These are phyloP conservation scores for Xanthorhoe designata DNA, from an alignment of 2,888 invertebrate genomes.

Conservation along the genomic window DNA sequence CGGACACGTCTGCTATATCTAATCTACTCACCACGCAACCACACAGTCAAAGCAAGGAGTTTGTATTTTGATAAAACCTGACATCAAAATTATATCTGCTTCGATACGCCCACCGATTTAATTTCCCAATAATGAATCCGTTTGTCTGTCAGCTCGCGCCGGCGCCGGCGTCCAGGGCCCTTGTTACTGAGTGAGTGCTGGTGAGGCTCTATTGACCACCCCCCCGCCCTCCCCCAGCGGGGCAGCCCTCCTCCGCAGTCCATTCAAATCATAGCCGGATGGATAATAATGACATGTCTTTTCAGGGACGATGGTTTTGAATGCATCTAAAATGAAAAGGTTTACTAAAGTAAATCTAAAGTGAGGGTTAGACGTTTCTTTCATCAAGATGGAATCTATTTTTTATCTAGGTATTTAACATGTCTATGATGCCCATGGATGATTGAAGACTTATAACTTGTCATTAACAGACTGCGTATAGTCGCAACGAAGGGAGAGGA, in stretches of 20 bases:
- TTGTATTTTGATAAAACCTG: too few species aligned
- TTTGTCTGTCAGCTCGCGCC: conserved; percentile 39
- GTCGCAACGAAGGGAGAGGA: too few species aligned
- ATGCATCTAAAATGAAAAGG: background rate
- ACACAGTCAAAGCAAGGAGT: too few species aligned
- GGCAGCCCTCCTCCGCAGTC: conserved; percentile 14
- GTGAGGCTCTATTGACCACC: conserved; percentile 44
- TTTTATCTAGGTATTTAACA: too few species aligned
- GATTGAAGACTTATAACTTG: too few species aligned
- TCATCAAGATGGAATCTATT: background rate
- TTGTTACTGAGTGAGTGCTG: conserved; percentile 45
- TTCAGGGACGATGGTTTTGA: conserved; percentile 20
- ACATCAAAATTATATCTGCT: too few species aligned
- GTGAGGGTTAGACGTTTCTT: background rate
- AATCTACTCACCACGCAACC: too few species aligned
- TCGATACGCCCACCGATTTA: background rate
- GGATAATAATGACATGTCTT: conserved; percentile 23
- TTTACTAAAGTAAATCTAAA: background rate
- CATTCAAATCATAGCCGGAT: conserved; percentile 30
- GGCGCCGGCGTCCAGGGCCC: conserved; percentile 42
- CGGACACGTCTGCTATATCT: too few species aligned
- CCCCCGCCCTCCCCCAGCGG: background rate
- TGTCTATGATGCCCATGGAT: too few species aligned
- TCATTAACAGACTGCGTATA: too few species aligned
- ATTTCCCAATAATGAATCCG: conserved; percentile 11